A percentile compares a stretch with the other conserved stretches of the same genome.
Evolutionary conservation across 2,888 invertebrate species (phyloP).

Genomic region (Drosophila fungiperda): DNA sequence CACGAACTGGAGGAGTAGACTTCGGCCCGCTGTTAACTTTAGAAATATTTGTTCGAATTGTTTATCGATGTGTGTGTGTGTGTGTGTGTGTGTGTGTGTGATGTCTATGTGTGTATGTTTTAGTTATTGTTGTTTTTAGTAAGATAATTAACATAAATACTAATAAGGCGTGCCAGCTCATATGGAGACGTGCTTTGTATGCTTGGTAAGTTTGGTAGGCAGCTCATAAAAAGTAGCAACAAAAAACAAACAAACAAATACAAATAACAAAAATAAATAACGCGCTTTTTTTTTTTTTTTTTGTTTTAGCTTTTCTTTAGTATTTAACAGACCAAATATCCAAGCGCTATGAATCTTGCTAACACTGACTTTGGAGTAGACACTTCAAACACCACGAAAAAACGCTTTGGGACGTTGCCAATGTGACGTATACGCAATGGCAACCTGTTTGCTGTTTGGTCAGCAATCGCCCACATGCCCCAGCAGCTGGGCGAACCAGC

Average conservation of each 20-base stretch:
- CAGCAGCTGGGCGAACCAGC: constrained; percentile 30
- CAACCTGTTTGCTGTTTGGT: constrained; percentile 57
- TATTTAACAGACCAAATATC: constrained; percentile 56
- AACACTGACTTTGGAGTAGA: constrained; percentile 38
- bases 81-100: constrained; percentile 14
- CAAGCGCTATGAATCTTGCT: constrained; percentile 55
- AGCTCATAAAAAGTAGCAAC: constrained; percentile 42
- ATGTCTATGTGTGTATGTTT: constrained; percentile 2
- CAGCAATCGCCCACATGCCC: constrained; percentile 34
- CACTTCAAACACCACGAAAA: constrained; percentile 39
- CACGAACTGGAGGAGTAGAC: constrained; percentile 33
- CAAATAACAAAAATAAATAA: constrained; percentile 24
- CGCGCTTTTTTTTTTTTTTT: constrained; percentile 26
- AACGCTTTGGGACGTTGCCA: constrained; percentile 13
- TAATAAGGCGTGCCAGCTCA: constrained; percentile 67
- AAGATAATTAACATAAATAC: constrained; percentile 73
- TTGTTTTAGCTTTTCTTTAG: constrained; percentile 19
- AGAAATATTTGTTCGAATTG: constrained; percentile 38
- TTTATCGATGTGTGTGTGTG: constrained; percentile 29
- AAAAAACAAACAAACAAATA: constrained; percentile 5
- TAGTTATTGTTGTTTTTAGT: constrained; percentile 53
- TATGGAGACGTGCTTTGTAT: constrained; percentile 49
- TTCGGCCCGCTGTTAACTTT: constrained; percentile 18
- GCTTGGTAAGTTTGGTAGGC: constrained; percentile 51
- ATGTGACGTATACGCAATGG: constrained; percentile 55